phyloP scores from a whole-genome alignment of 1,140 invertebrate genomes.

The Aleiodes sp. region DNA sequence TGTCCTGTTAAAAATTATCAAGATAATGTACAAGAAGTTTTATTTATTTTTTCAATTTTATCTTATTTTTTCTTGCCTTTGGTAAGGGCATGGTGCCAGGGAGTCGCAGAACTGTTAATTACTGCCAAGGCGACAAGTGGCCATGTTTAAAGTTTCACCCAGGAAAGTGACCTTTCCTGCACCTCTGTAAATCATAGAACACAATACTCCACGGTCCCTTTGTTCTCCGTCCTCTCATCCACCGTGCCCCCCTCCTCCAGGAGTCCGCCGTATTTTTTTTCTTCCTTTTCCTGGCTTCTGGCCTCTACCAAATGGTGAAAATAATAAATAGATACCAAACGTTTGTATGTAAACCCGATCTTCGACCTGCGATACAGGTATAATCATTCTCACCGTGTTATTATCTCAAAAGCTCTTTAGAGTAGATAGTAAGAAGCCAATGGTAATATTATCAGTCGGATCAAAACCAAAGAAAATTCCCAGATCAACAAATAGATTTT shows the following conservation, averaged over 20 bases:
- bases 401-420: no score
- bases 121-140: slow-evolving; percentile 34
- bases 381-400: neutral
- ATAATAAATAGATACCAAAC: slow-evolving; percentile 5
- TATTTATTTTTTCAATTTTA: no score
- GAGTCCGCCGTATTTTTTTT: no score
- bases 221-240: slow-evolving; percentile 32
- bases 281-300: neutral
- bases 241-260: no score
- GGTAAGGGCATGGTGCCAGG: slow-evolving; percentile 10
- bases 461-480: neutral
- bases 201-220: slow-evolving; percentile 38
- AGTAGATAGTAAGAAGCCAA: neutral
- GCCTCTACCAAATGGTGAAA: neutral
- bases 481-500: neutral
- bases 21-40: neutral
- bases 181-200: slow-evolving; percentile 47
- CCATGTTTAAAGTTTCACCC: slow-evolving; percentile 23
- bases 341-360: neutral
- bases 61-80: no score
- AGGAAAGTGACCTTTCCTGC: slow-evolving; percentile 18
- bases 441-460: neutral
- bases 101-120: slow-evolving; percentile 36
- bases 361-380: neutral
- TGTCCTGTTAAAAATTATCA: neutral